phyloP scores from a whole-genome alignment of 2,113 vertebrate species.

The Seriola aureovittata region DNA sequence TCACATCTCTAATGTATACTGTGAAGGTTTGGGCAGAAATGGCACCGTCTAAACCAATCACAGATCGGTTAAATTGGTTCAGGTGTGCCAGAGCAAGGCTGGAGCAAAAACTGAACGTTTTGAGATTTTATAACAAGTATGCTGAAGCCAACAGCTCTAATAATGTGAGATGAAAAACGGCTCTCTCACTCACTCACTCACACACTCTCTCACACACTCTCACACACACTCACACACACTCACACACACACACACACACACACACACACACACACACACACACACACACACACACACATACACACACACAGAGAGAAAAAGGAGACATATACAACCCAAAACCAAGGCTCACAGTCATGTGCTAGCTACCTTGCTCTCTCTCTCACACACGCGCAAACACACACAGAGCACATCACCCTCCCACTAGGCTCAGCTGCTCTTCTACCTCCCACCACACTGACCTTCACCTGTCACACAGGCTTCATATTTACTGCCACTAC shows the following conservation, averaged over 20 bases:
- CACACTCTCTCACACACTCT: no score
- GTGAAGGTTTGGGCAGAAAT: neutral
- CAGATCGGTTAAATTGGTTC: neutral
- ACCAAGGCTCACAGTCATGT: neutral
- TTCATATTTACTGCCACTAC: constrained; percentile 75
- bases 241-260: neutral
- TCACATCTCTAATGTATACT: neutral
- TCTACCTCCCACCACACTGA: constrained; percentile 63
- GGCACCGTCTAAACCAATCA: neutral
- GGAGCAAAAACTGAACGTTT: constrained; percentile 8
- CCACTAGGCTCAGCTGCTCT: constrained; percentile 47
- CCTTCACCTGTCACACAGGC: constrained; percentile 77
- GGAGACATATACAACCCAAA: constrained; percentile 1
- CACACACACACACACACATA: neutral
- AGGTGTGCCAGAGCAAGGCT: constrained; percentile 8
- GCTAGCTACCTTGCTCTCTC: neutral
- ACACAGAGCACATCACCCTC: constrained; percentile 9
- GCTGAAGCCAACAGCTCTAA: constrained; percentile 3
- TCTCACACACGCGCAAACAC: constrained; percentile 18
- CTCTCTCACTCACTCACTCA: neutral
- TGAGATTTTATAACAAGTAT: neutral
- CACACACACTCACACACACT: neutral
- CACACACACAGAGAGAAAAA: neutral
- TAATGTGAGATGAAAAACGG: constrained; percentile 10
- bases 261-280: neutral